Evolutionary conservation across 1,140 invertebrate species (phyloP).

Genomic region (Whitmania pigra): DNA sequence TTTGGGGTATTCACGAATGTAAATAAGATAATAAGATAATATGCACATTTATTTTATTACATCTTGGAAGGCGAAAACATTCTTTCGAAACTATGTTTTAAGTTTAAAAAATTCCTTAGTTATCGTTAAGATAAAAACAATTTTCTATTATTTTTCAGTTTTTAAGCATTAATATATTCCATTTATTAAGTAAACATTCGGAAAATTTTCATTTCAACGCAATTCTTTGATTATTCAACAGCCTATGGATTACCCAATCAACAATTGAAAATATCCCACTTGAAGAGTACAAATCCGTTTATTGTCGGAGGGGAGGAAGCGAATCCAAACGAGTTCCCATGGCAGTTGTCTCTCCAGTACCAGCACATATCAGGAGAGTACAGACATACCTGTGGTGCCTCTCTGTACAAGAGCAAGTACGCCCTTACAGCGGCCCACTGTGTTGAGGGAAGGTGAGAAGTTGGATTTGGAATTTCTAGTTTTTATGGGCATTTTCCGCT

Average conservation of each 20-base stretch:
- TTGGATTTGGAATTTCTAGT: background rate
- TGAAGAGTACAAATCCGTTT: background rate
- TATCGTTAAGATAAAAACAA: too few species aligned
- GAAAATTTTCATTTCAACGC: background rate
- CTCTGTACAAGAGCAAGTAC: background rate
- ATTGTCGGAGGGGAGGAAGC: constrained; percentile 6
- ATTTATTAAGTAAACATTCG: background rate
- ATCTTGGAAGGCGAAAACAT: too few species aligned
- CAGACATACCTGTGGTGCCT: constrained; percentile 18
- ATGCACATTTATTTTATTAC: too few species aligned
- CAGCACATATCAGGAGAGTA: background rate
- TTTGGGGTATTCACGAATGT: background rate
- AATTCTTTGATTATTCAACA: background rate
- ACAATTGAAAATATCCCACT: background rate
- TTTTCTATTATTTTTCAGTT: too few species aligned
- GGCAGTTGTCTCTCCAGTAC: constrained; percentile 12
- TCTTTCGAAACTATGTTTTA: too few species aligned
- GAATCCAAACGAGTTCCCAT: constrained; percentile 1
- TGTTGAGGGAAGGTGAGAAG: constrained; percentile 16
- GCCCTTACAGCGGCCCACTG: constrained; percentile 20
- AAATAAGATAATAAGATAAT: too few species aligned
- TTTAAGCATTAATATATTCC: background rate
- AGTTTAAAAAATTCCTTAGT: too few species aligned
- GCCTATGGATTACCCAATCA: background rate
- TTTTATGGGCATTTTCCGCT: background rate